These are phyloP conservation scores for Monopterus albus DNA, from an alignment of 2,113 vertebrate genomes.

Conservation along the genomic window DNA sequence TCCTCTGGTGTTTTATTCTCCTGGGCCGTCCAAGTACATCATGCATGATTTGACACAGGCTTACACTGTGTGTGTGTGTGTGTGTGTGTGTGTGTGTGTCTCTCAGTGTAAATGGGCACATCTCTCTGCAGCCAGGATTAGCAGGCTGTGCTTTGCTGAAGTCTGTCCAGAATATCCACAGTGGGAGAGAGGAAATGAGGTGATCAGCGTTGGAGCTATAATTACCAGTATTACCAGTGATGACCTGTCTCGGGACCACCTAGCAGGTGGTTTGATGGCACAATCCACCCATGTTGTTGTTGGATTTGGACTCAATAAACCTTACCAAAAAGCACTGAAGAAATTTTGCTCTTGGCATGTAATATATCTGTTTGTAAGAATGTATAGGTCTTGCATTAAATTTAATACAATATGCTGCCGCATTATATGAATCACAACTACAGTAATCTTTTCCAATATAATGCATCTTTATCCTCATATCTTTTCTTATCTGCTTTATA, in stretches of 20 bases:
- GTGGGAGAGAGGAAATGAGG: conserved; percentile 56
- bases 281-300: neutral
- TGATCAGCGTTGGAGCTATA: conserved; percentile 36
- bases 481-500: conserved; percentile 16
- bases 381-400: conserved; percentile 7
- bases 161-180: conserved; percentile 32
- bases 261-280: conserved; percentile 33
- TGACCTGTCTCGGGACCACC: conserved; percentile 6
- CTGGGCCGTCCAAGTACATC: conserved; percentile 23
- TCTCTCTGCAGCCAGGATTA: conserved; percentile 53
- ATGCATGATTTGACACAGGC: conserved; percentile 36
- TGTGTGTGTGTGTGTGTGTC: conserved; percentile 8
- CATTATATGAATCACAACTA: conserved; percentile 31
- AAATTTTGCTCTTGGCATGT: neutral
- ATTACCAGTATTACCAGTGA: conserved; percentile 47
- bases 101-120: conserved; percentile 17
- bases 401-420: conserved; percentile 13
- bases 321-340: neutral
- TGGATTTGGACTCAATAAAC: no score
- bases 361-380: neutral
- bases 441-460: conserved; percentile 17
- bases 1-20: conserved; percentile 40
- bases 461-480: conserved; percentile 34
- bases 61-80: conserved; percentile 9
- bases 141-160: conserved; percentile 25